Base-by-base conservation (phyloP, 2,797 vertebrate genomes). In the Chaenodraco wilsoni region DNA sequence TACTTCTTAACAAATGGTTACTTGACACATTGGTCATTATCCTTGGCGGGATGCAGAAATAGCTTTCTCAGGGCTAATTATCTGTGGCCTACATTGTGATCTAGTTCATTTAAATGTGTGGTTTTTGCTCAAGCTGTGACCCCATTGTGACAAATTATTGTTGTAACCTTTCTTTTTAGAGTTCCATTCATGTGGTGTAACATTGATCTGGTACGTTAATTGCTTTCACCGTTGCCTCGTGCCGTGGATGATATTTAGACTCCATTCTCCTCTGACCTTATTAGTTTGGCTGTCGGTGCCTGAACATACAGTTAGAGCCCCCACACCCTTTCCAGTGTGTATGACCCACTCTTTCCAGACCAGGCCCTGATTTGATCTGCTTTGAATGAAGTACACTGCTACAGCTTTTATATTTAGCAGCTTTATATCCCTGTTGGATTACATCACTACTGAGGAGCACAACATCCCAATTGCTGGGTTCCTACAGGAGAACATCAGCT, bases 221-320 rank as follows among this genome's bases (percentile, higher is more conserved):
- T 41, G 27, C 62, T 67, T 50, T 17, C 59, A 56, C 46, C 21
- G 43, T 46, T 72, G 68, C 69, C 68, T 69, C 51, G 17, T 64
- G 62, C 49, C 5, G 67, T 68, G 2, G 58, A 62, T 87, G 88
- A 77, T 91, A 89, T 91, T 88, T 89, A 75, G 37, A 87, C 52
- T 75, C 86, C 76, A 90, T 92, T 94, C 86, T 91, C 77, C 74
- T 70, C 74, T 93, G 93, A 93, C 92, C 91, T 93, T 93, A 89
- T 19, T 76, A 73, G 76, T 76, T 76, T 54, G 65, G 72, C 71
- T 72, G 67, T 76, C 50, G 46, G 69, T 65, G 74, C 49, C 59
- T 62, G 62, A 75, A 76, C 37, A 59, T 65, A 72, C 64, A 78
- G 83, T 82, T 61, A 71, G 51, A 78, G 73, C 17, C 56, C 59